A percentile compares a stretch with the other conserved stretches of the same genome.
Conservation (phyloP, 2,888 invertebrate genomes). For the Diogma glabrata region DNA sequence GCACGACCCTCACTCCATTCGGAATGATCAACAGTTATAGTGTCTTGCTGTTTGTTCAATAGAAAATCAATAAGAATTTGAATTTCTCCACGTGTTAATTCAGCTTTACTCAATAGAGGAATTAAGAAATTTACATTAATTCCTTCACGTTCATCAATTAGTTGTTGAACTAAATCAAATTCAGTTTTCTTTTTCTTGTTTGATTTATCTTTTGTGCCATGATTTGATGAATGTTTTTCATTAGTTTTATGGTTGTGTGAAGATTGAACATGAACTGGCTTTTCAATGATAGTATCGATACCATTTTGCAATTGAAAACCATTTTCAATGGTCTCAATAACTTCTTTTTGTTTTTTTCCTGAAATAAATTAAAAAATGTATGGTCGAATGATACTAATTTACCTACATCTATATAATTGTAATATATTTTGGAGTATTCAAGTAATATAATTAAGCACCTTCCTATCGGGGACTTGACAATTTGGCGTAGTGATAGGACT, state of each 20-base stretch:
- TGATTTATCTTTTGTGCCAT: constrained; percentile 5
- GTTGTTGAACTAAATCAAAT: constrained; percentile 38
- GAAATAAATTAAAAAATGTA: neutral
- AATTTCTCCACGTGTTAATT: constrained; percentile 75
- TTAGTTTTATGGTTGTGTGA: neutral
- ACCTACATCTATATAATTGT: neutral
- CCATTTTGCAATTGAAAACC: neutral
- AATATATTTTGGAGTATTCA: too few species aligned
- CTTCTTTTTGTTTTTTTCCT: constrained; percentile 3
- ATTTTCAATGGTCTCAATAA: neutral
- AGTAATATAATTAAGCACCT: too few species aligned
- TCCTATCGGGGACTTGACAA: too few species aligned
- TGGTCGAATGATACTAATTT: neutral
- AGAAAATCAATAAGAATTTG: constrained; percentile 81
- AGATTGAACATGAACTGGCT: neutral
- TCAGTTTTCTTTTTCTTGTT: constrained; percentile 49
- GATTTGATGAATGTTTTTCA: neutral
- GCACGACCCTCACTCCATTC: constrained; percentile 64
- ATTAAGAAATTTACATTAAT: constrained; percentile 57
- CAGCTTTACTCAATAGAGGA: constrained; percentile 65
- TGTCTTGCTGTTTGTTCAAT: constrained; percentile 77
- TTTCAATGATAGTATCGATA: neutral
- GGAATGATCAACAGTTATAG: constrained; percentile 54
- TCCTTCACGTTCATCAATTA: constrained; percentile 54
- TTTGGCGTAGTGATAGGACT: too few species aligned